A percentile compares a stretch with the other conserved stretches of the same genome.
Conservation (phyloP, 2,888 invertebrate genomes). For the Aleiodes testaceus region DNA sequence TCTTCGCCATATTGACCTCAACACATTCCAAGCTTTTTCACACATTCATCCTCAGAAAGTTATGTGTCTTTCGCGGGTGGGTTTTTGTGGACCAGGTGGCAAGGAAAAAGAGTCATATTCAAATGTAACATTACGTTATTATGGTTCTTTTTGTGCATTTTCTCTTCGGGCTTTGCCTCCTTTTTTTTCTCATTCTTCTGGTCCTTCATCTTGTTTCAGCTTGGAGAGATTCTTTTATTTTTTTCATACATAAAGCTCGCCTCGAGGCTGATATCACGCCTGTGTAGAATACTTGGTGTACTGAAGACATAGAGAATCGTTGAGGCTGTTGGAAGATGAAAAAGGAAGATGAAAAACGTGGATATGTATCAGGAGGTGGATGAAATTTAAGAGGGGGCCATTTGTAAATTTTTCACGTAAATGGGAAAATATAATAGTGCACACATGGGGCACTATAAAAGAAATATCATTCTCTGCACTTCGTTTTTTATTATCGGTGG, state of each 20-base stretch:
- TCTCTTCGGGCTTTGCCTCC: neutral
- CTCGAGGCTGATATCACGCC: conserved; percentile 37
- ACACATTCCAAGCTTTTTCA: conserved; percentile 5
- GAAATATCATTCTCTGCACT: neutral
- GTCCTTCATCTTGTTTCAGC: neutral
- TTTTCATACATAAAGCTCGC: conserved; percentile 22
- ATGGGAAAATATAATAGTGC: neutral
- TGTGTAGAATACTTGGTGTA: conserved; percentile 24
- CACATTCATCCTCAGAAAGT: neutral
- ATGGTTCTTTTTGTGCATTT: neutral
- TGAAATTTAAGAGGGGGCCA: conserved; percentile 1
- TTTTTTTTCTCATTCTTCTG: neutral
- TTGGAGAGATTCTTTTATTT: neutral
- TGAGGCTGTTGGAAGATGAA: conserved; percentile 9
- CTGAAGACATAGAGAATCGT: neutral
- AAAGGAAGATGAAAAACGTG: neutral
- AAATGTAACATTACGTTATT: conserved; percentile 29
- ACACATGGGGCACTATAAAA: neutral
- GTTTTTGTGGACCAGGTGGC: neutral
- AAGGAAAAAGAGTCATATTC: conserved; percentile 10
- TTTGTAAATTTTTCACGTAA: neutral
- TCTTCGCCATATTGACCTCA: conserved; percentile 8
- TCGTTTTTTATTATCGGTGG: neutral
- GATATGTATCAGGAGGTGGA: neutral
- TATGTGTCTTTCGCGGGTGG: neutral